A percentile compares a stretch with the other conserved stretches of the same genome.
Conservation (phyloP, 1,140 invertebrate species). For the Sitophilus oryzae region DNA sequence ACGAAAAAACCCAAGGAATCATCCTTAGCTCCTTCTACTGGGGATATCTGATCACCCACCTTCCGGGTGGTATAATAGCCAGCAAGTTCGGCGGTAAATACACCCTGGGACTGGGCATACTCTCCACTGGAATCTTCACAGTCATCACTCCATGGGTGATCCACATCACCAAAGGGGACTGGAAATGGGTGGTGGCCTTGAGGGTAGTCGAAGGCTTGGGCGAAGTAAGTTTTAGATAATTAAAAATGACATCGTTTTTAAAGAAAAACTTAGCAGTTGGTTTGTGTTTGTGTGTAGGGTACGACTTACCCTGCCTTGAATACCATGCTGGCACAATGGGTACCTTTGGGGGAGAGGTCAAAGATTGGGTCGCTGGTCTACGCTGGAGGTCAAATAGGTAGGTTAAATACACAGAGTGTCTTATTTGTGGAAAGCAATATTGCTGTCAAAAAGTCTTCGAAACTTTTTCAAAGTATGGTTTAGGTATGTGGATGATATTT, state of each 20-base stretch:
- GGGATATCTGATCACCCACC: conserved; percentile 67
- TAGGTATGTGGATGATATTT: too few species aligned
- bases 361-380: conserved; percentile 70
- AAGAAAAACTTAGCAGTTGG: neutral
- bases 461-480: too few species aligned
- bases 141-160: conserved; percentile 61
- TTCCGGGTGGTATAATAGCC: conserved; percentile 69
- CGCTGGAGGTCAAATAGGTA: conserved; percentile 58
- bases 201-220: conserved; percentile 65
- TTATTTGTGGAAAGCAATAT: too few species aligned
- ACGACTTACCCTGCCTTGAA: conserved; percentile 72
- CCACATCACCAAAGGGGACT: conserved; percentile 49
- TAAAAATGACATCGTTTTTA: neutral
- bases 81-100: conserved; percentile 72
- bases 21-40: conserved; percentile 64
- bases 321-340: conserved; percentile 68
- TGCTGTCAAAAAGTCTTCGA: too few species aligned
- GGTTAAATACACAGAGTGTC: neutral
- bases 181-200: conserved; percentile 53
- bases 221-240: too few species aligned
- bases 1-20: conserved; percentile 58
- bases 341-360: conserved; percentile 64
- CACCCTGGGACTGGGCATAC: conserved; percentile 65
- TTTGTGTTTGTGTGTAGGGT: conserved; percentile 46
- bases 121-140: conserved; percentile 69